phyloP scores from a whole-genome alignment of 2,888 invertebrate species.

The Actias luna region DNA sequence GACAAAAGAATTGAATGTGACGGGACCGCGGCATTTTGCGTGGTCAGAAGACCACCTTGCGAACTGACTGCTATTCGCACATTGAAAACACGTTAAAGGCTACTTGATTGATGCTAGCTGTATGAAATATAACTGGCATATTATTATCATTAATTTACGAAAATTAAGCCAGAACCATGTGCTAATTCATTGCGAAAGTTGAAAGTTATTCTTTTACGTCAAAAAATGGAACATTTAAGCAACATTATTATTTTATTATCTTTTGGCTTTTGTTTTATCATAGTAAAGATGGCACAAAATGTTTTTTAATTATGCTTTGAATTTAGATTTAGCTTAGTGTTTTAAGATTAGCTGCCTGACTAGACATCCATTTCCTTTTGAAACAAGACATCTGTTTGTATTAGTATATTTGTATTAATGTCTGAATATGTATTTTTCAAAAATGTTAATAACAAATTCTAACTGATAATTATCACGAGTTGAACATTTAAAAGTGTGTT shows the following conservation, averaged over 20 bases:
- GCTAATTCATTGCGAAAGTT: not conserved
- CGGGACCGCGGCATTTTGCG: not conserved
- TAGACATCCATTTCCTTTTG: no score
- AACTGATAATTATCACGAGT: no score
- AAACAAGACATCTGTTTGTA: no score
- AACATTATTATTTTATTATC: not conserved
- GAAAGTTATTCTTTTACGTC: not conserved
- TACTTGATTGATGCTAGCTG: not conserved
- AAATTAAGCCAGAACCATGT: constrained; percentile 9
- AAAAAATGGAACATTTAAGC: not conserved
- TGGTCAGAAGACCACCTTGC: constrained; percentile 4
- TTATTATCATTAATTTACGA: not conserved
- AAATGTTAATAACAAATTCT: no score
- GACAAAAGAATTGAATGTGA: constrained; percentile 37
- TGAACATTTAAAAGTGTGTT: no score
- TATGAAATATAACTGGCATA: not conserved
- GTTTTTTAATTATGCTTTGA: no score
- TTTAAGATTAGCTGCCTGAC: no score
- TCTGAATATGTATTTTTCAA: no score
- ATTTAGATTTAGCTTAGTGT: no score
- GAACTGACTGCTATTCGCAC: not conserved
- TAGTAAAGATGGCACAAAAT: no score
- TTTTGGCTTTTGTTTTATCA: no score
- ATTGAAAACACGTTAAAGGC: constrained; percentile 9
- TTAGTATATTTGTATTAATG: no score